Evolutionary conservation across 2,888 invertebrate genomes (phyloP).

Genomic region (Trichacis sp.): DNA sequence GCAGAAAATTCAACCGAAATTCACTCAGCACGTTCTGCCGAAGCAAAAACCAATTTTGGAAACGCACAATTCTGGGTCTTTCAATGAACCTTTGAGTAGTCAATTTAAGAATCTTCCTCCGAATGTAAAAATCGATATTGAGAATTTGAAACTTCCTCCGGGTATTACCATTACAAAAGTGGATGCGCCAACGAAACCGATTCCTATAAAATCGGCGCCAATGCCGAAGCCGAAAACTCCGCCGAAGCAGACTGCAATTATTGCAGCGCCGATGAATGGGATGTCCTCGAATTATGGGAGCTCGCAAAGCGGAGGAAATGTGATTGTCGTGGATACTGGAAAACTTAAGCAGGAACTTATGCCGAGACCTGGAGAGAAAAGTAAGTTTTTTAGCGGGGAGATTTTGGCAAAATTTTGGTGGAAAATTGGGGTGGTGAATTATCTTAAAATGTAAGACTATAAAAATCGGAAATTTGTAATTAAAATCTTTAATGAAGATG

Average conservation of each 20-base stretch:
- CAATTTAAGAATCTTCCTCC: constrained; percentile 56
- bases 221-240: constrained; percentile 58
- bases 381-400: constrained; percentile 33
- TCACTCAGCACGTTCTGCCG: constrained; percentile 27
- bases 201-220: constrained; percentile 60
- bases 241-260: constrained; percentile 65
- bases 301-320: constrained; percentile 71
- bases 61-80: constrained; percentile 10
- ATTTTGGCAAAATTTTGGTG: no score
- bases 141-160: constrained; percentile 74
- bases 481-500: no score
- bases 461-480: no score
- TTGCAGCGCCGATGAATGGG: constrained; percentile 65
- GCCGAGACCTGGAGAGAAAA: constrained; percentile 59
- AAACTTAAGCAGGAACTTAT: constrained; percentile 70
- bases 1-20: constrained; percentile 51
- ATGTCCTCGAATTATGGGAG: constrained; percentile 58
- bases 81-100: constrained; percentile 53
- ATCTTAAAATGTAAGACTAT: neutral
- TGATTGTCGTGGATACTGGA: constrained; percentile 75
- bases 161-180: constrained; percentile 86
- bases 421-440: no score
- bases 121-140: constrained; percentile 61
- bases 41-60: constrained; percentile 43
- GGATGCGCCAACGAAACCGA: constrained; percentile 68